Percentiles rank a stretch among this genome's conserved stretches.
phyloP scores from a whole-genome alignment of 2,888 invertebrate genomes.

The Argyra leucocephala region DNA sequence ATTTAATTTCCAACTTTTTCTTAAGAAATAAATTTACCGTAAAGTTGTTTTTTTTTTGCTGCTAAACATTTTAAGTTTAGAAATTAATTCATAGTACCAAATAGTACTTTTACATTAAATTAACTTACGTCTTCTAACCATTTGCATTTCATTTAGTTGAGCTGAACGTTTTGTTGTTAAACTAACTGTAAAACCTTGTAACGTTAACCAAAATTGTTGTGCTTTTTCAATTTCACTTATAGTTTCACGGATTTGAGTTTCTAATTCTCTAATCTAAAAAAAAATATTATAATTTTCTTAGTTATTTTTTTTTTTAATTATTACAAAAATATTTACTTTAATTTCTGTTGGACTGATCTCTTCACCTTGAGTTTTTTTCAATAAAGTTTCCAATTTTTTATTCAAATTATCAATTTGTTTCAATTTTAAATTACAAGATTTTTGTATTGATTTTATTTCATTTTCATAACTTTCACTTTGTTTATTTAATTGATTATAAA shows the following conservation, averaged over 20 bases:
- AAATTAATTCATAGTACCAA: no score
- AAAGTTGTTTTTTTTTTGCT: no score
- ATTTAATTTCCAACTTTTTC: neutral
- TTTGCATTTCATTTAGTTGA: constrained; percentile 58
- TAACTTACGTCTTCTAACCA: constrained; percentile 59
- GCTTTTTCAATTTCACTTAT: constrained; percentile 54
- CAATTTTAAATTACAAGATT: constrained; percentile 45
- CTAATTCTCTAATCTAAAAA: constrained; percentile 51
- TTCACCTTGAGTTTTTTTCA: constrained; percentile 45
- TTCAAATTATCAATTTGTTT: constrained; percentile 46
- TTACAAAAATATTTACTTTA: constrained; percentile 21
- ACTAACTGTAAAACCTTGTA: constrained; percentile 62
- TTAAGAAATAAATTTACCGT: no score
- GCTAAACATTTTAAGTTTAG: no score
- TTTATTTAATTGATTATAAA: constrained; percentile 40
- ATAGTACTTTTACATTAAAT: neutral
- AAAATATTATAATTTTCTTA: constrained; percentile 45
- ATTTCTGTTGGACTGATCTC: constrained; percentile 28
- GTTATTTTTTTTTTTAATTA: no score
- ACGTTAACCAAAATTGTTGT: constrained; percentile 67
- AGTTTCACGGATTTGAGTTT: constrained; percentile 53
- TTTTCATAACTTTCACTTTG: constrained; percentile 42
- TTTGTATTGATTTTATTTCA: constrained; percentile 45
- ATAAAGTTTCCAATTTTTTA: constrained; percentile 46
- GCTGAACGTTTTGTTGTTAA: constrained; percentile 59